Evolutionary conservation across 2,113 vertebrate genomes (phyloP), one percentile per base, ranked within the genome.

Genomic region (Cyphomyrus plagiostoma): DNA sequence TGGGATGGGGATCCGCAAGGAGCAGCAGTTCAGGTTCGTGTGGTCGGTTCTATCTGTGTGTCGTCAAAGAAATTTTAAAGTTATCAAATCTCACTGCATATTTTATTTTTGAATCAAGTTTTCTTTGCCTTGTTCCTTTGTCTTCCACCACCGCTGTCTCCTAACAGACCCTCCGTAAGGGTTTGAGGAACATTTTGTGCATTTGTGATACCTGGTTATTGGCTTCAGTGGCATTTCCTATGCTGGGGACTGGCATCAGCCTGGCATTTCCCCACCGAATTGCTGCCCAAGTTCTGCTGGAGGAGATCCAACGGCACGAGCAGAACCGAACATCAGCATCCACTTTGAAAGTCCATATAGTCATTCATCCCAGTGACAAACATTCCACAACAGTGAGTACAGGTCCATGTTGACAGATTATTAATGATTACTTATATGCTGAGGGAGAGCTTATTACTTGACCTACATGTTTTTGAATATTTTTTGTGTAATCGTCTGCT

Each of bases 191-290:
- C 0, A 58, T 90, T 8, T 90, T 95, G 46, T 1, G 58, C 4
- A 84, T 62, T 80, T 95, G 94, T 90, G 74, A 80, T 0, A 70
- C 1, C 7, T 82, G 5, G 84, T 91, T 88, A 1, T 93, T 90
- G 35, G 49, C 39, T 3, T 95, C 94, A 3, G 90, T 95, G 13
- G 92, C 92, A 3, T 39, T 95, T 66, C 94, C 95, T 0, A 88
- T 93, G 39, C 88, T 95, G 1, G 95, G 95, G 8, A 89, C 92
- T 0, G 94, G 94, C 0, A 17, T 8, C 1, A 56, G 84, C 35
- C 88, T 95, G 2, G 11, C 46, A 19, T 95, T 95, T 48, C 94
- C 94, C 83, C 91, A 93, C 74, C 84, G 11, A 1, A 0, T 91
- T 30, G 94, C 87, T 4, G 86, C 93, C 21, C 90, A 0, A 56